Base-by-base conservation (phyloP, 2,113 vertebrate species). In the Paraplagusia blochii region DNA sequence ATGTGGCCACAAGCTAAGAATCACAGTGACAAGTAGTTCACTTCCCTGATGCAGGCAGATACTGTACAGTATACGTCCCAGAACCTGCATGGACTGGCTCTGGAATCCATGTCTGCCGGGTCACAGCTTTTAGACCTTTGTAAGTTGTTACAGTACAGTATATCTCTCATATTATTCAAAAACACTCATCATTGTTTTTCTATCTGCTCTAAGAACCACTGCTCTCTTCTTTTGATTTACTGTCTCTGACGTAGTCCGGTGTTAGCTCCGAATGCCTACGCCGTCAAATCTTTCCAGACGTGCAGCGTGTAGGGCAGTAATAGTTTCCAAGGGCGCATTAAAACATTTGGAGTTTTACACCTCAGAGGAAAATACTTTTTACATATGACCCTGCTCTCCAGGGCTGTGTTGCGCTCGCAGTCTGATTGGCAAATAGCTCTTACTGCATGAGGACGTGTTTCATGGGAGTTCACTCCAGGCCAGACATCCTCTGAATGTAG, bases 1-100 rank as follows among this genome's bases (percentile, higher is more conserved):
- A 87, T 88, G 86, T 88, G 82, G 57, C 74, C 81, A 73, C 68
- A 53, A 58, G 80, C 72, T 74, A 64, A 68, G 88, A 88, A 89
- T 80, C 88, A 86, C 75, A 29, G 6, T 4, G 22, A 29, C n/a
- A n/a, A n/a, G n/a, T n/a, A n/a, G n/a, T 13, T 50, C 44, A 68
- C 79, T 68, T 61, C 66, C 69, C 15, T 42, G 52, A 65, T 53
- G 69, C 52, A 57, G 62, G 53, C 73, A 73, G 72, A 53, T 78
- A 79, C 79, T 77, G 22, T 29, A 79, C 79, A 78, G 22, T 29
- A 29, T 29, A 72, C 77, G 72, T 35, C 44, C 38, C 69, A 18
- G 22, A 66, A 66, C 67, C 80, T 12, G 55, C 59, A 63, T 13
- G 6, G 46, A 57, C 53, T 66, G 60, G 56, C 65, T 69, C 36